Evolutionary conservation across 2,113 vertebrate species (phyloP).

Genomic region (Murina feae): DNA sequence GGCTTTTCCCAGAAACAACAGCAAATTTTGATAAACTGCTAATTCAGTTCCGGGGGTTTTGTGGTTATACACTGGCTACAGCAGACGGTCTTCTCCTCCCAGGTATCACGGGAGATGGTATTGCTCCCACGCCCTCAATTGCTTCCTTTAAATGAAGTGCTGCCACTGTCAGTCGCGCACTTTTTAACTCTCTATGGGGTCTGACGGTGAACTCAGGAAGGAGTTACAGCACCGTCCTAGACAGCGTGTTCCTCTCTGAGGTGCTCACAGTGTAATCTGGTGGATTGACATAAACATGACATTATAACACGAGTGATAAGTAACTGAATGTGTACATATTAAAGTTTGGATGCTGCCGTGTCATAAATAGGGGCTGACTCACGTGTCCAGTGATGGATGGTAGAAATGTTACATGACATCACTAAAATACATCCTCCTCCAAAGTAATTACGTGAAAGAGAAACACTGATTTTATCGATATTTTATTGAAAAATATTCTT

Average conservation of each 20-base stretch:
- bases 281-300: neutral
- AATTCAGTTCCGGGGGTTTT: conserved; percentile 90
- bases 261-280: neutral
- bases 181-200: neutral
- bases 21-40: conserved; percentile 80
- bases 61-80: conserved; percentile 85
- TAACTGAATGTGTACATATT: neutral
- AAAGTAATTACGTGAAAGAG: neutral
- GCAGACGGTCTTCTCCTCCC: conserved; percentile 87
- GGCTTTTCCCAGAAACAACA: conserved; percentile 89
- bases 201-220: neutral
- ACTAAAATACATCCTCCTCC: neutral
- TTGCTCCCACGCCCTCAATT: neutral
- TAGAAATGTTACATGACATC: neutral
- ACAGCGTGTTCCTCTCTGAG: neutral
- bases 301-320: neutral
- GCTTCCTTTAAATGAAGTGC: neutral
- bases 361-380: neutral
- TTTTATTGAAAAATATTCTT: conserved; percentile 33
- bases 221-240: neutral
- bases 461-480: neutral
- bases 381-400: neutral
- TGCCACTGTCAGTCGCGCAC: neutral
- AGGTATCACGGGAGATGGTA: conserved; percentile 81
- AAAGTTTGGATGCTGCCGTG: neutral